Evolutionary conservation across 1,140 invertebrate species (phyloP), one percentile per base, ranked within the genome.

Genomic region (Parapsyche elsis): DNA sequence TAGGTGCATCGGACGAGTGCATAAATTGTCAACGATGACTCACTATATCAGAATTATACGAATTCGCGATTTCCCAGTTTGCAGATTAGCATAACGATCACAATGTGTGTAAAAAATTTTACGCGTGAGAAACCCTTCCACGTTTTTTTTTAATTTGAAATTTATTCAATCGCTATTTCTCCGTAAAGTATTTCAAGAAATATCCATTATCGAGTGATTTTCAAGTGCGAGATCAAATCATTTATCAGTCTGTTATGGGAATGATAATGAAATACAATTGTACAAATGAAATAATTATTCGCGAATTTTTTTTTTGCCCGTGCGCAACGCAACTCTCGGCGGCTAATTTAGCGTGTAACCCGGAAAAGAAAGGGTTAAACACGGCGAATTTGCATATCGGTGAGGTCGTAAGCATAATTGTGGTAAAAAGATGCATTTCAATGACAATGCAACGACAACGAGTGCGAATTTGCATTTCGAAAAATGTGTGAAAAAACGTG

Each of bases 1-100:
- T 67, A 67, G 64, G 24, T 67, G 64, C 64, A 67, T 67, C 64
- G 64, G 24, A 67, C 64, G 21, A 30, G 21, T 67, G 64, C 64
- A 67, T 67, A 12, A 61, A 61, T 19, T 16, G 64, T 30, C 64
- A 19, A 21, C 10, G 21, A 26, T 67, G 64, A 67, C 64, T 67
- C 64, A 67, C 64, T 10, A 67, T n/a, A n/a, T 67, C 5, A 14
- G 26, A 67, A 67, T 30, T 61, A 61, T 61, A 26, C 21, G 24
- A 23, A 26, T 53, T 53, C 14, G 24, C 21, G 14, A 67, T 67
- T 67, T 10, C 14, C 9, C 64, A 26, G 24, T 26, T n/a, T 24
- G 23, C 24, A 26, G 10, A 26, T 67, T 67, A 9, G 19, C 21
- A 23, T 67, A 26, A 26, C 24, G 24, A 21, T 24, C 30, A 38